A percentile compares a stretch with the other conserved stretches of the same genome.
These are phyloP conservation scores for Auanema freiburgensis DNA, from an alignment of 2,888 invertebrate species.

Conservation along the genomic window DNA sequence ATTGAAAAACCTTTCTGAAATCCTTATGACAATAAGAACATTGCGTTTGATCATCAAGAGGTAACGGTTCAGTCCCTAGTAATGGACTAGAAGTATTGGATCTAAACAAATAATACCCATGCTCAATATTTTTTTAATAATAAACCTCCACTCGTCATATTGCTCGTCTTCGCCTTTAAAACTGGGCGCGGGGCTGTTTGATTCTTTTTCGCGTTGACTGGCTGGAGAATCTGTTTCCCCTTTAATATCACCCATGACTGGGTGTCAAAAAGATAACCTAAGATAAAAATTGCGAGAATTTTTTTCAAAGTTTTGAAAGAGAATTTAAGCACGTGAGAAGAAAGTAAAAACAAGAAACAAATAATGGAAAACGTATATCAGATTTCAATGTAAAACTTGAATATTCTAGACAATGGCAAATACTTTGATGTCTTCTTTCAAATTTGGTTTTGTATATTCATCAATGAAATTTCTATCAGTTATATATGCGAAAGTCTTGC, in stretches of 20 bases:
- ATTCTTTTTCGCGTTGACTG: slow-evolving; percentile 11
- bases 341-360: slow-evolving; percentile 3
- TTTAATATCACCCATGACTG: slow-evolving; percentile 20
- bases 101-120: slow-evolving; percentile 18
- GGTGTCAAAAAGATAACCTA: slow-evolving; percentile 3
- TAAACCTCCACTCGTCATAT: slow-evolving; percentile 8
- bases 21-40: slow-evolving; percentile 60
- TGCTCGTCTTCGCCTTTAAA: slow-evolving; percentile 14
- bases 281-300: slow-evolving; percentile 1
- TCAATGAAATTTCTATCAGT: no score
- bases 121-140: no score
- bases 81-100: slow-evolving; percentile 42
- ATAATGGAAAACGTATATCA: background rate
- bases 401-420: no score
- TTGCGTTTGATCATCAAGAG: slow-evolving; percentile 42
- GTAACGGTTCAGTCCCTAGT: slow-evolving; percentile 47
- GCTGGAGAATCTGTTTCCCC: slow-evolving; percentile 18
- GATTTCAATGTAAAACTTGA: no score
- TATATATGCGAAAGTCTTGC: no score
- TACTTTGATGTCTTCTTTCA: no score
- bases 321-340: background rate
- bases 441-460: no score
- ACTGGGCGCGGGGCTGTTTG: slow-evolving; percentile 19
- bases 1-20: slow-evolving; percentile 44
- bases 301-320: background rate